Evolutionary conservation across 2,888 invertebrate species (phyloP).

Genomic region (Ornithoptera priamus): DNA sequence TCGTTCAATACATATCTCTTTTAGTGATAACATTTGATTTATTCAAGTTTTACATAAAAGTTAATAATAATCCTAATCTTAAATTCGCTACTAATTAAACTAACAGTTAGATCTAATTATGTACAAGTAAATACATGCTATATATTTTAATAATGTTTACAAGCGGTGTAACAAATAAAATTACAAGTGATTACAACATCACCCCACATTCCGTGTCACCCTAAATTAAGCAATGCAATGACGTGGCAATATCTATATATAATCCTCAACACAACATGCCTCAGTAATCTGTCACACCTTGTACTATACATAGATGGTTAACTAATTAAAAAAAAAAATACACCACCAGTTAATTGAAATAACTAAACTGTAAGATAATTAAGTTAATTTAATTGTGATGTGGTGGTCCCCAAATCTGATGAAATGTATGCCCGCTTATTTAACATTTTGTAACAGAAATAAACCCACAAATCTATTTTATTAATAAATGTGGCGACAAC

Average conservation of each 20-base stretch:
- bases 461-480: neutral
- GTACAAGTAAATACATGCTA: conserved; percentile 64
- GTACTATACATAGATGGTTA: conserved; percentile 71
- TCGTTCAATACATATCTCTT: conserved; percentile 53
- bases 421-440: neutral
- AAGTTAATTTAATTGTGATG: conserved; percentile 10
- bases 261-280: conserved; percentile 38
- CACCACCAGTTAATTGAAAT: neutral
- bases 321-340: conserved; percentile 39
- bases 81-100: conserved; percentile 49
- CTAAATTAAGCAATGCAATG: conserved; percentile 50
- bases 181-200: conserved; percentile 74
- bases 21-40: conserved; percentile 42
- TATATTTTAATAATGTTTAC: conserved; percentile 42
- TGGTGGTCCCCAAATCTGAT: conserved; percentile 12
- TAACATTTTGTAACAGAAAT: neutral
- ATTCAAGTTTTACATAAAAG: conserved; percentile 57
- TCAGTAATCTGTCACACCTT: conserved; percentile 62
- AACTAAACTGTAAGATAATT: neutral
- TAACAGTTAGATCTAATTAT: conserved; percentile 52
- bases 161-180: conserved; percentile 53
- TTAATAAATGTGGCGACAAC: neutral
- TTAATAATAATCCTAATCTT: conserved; percentile 53
- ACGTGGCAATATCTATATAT: conserved; percentile 42
- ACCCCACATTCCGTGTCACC: conserved; percentile 50